Percentiles rank a stretch among this genome's conserved stretches.
These are phyloP conservation scores for Benthosema pterotum DNA, from an alignment of 2,797 vertebrate genomes.

Conservation along the genomic window DNA sequence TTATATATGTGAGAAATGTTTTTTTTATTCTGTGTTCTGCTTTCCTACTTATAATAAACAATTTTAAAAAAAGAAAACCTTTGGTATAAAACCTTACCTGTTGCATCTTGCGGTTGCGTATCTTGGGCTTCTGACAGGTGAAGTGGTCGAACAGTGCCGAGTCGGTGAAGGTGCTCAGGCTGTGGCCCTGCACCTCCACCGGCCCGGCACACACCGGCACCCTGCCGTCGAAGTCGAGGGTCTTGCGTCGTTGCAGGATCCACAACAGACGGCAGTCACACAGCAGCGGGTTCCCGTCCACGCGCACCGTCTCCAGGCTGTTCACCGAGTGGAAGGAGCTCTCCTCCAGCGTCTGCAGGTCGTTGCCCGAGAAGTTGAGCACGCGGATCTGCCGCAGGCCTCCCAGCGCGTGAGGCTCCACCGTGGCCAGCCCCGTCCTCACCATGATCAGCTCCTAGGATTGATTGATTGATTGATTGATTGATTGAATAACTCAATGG, in stretches of 20 bases:
- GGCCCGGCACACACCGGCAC: slow-evolving; percentile 93
- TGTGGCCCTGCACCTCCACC: slow-evolving; percentile 89
- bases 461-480: too few species aligned
- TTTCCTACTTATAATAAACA: too few species aligned
- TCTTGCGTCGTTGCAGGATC: slow-evolving; percentile 95
- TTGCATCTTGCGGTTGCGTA: slow-evolving; percentile 93
- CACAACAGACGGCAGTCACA: slow-evolving; percentile 98
- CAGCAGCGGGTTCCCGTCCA: slow-evolving; percentile 94
- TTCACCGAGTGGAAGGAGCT: slow-evolving; percentile 94
- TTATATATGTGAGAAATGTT: too few species aligned
- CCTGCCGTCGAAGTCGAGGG: slow-evolving; percentile 93
- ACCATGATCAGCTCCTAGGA: slow-evolving; percentile 90
- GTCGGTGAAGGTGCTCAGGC: slow-evolving; percentile 89
- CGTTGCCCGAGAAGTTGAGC: slow-evolving; percentile 94
- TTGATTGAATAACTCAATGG: too few species aligned
- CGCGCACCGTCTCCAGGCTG: slow-evolving; percentile 93
- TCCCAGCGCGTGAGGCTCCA: slow-evolving; percentile 89
- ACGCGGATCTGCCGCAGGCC: slow-evolving; percentile 94
- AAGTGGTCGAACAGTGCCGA: slow-evolving; percentile 95
- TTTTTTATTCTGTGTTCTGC: too few species aligned
- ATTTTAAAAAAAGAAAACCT: too few species aligned
- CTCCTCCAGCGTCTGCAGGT: slow-evolving; percentile 93
- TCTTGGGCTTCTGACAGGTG: slow-evolving; percentile 96
- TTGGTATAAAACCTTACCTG: slow-evolving; percentile 73
- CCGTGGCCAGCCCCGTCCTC: slow-evolving; percentile 84